Evolutionary conservation across 1,140 invertebrate genomes (phyloP).

Genomic region (Antheraea mylitta): DNA sequence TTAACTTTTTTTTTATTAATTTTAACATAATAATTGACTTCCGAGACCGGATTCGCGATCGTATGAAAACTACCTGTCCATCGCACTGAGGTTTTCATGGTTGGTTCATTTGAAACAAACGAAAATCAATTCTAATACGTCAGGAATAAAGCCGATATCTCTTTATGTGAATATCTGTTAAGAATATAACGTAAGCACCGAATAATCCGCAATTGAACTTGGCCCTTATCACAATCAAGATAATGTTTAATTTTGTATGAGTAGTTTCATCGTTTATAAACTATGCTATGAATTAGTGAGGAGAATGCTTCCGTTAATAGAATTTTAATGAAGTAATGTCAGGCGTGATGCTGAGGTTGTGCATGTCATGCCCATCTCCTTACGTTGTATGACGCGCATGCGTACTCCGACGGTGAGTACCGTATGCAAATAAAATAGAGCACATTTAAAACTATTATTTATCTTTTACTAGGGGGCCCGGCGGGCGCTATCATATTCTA

Average conservation of each 20-base stretch:
- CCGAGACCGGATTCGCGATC: constrained; percentile 45
- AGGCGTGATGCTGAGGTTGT: constrained; percentile 51
- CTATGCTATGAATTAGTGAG: constrained; percentile 31
- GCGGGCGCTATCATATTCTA: no score
- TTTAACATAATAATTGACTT: constrained; percentile 56
- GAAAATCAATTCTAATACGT: constrained; percentile 25
- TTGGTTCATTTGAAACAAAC: constrained; percentile 12
- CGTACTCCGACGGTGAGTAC: constrained; percentile 35
- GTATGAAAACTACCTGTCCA: constrained; percentile 42
- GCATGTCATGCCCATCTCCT: constrained; percentile 70
- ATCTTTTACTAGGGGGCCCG: not conserved
- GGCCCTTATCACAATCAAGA: constrained; percentile 22
- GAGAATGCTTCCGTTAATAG: constrained; percentile 76
- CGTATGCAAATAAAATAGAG: constrained; percentile 46
- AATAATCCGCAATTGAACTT: constrained; percentile 15
- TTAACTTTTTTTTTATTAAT: constrained; percentile 32
- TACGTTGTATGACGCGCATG: constrained; percentile 58
- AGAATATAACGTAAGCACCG: constrained; percentile 2
- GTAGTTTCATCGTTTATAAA: constrained; percentile 16
- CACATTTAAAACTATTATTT: constrained; percentile 11
- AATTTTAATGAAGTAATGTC: constrained; percentile 76
- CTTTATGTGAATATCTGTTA: constrained; percentile 5
- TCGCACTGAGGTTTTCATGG: constrained; percentile 39
- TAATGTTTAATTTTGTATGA: constrained; percentile 19
- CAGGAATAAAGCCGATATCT: constrained; percentile 13